These are phyloP conservation scores for Cyclopterus lumpus DNA, from an alignment of 2,797 vertebrate genomes.

Conservation along the genomic window DNA sequence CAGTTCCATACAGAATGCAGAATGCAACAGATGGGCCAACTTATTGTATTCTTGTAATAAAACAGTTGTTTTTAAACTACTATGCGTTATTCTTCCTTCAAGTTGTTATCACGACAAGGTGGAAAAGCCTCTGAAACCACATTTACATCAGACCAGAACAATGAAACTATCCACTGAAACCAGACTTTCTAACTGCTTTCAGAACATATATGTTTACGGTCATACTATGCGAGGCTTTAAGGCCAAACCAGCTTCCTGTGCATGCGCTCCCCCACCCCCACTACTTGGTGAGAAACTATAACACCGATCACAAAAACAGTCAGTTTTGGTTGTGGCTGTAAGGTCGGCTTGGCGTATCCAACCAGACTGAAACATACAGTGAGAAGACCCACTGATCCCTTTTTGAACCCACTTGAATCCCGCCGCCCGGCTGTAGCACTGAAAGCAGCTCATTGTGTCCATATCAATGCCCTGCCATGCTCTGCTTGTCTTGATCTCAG, in stretches of 20 bases:
- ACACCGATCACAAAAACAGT: constrained; percentile 56
- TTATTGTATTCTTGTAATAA: background rate
- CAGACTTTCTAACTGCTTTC: constrained; percentile 17
- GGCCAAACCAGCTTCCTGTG: constrained; percentile 61
- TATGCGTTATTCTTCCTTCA: background rate
- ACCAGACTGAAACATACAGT: constrained; percentile 13
- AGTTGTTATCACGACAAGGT: background rate
- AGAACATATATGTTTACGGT: constrained; percentile 33
- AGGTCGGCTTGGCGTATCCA: constrained; percentile 16
- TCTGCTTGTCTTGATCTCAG: constrained; percentile 44
- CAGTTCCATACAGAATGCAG: constrained; percentile 1
- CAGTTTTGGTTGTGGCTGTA: constrained; percentile 52
- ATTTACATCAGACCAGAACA: constrained; percentile 10
- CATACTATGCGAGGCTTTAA: constrained; percentile 49
- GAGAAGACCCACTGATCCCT: background rate
- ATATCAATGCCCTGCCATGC: constrained; percentile 11
- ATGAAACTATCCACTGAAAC: constrained; percentile 11
- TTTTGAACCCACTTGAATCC: constrained; percentile 14
- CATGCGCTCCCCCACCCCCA: constrained; percentile 30
- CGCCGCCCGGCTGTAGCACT: constrained; percentile 15
- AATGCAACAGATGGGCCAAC: background rate
- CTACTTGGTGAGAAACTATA: constrained; percentile 48
- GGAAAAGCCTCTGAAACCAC: background rate
- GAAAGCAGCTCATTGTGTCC: constrained; percentile 33
- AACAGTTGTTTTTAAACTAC: background rate